Base-by-base conservation (phyloP, 2,888 invertebrate species). In the Abrostola tripartita region DNA sequence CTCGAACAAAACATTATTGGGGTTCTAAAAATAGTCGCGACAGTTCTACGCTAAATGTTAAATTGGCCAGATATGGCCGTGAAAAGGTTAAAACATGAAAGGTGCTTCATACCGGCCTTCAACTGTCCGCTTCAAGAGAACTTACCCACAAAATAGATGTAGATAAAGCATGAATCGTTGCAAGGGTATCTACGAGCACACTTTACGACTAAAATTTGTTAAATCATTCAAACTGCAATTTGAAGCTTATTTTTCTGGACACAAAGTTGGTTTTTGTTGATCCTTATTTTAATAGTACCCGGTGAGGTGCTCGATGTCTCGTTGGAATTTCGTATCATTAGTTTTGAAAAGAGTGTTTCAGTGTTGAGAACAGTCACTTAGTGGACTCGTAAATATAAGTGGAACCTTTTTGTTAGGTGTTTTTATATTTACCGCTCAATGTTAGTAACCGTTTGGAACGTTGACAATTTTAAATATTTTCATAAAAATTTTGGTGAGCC, bases 151-250 rank as follows among this genome's bases (percentile, higher is more conserved):
- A 71, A 76, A 74, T 62, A 68, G 91, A 91, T 91, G 85, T 64
- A 91, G 91, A 92, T 91, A 90, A 79, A 77, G 78, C 91, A 91
- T 81, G 90, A 71, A 74, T 71, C 65, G 69, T 55, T 71, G 71
- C 74, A 74, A 76, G 76, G 68, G 77, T 78, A 69, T 62, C 57
- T 69, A 61, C 47, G 38, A 81, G 81, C 54, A 78, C 60, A 76
- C 81, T 79, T 63, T 53, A 55, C 56, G 10, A 60, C 66, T 59
- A 62, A 80, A 78, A 71, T 78, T 80, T 71, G 52, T 64, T 55
- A 61, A 40, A 62, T 41, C 38, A 40, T 8, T 1, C 11, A 10
- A 37, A 35, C 36, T 6, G 5, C n/a, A 5, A 68, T 38, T 49
- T 55, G 6, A 59, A 52, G 65, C 51, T 59, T 80, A 65, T 47